A percentile compares a stretch with the other conserved stretches of the same genome.
These are phyloP conservation scores for Caenorhabditis wallacei DNA, from an alignment of 2,888 invertebrate species.

Conservation along the genomic window DNA sequence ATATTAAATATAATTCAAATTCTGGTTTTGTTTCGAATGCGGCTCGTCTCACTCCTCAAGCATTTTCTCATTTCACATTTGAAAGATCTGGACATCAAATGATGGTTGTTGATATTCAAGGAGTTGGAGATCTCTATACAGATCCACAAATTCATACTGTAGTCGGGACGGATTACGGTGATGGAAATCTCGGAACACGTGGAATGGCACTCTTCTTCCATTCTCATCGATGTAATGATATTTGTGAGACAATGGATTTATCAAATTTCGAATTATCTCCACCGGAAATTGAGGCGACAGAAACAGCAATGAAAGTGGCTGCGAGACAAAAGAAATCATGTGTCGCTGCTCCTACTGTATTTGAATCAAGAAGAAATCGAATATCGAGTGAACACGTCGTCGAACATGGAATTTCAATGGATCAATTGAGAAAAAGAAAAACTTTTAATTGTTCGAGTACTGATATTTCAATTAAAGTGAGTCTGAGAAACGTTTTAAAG, in stretches of 20 bases:
- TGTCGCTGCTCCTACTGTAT: conserved; percentile 44
- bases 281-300: conserved; percentile 53
- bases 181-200: conserved; percentile 86
- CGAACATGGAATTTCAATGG: conserved; percentile 64
- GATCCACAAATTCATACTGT: conserved; percentile 86
- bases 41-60: conserved; percentile 85
- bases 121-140: conserved; percentile 86
- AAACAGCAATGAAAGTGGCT: conserved; percentile 28
- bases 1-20: conserved; percentile 86
- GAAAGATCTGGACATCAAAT: conserved; percentile 86
- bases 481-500: conserved; percentile 2
- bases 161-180: conserved; percentile 85
- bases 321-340: conserved; percentile 50
- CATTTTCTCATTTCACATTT: conserved; percentile 86
- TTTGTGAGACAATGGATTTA: conserved; percentile 85
- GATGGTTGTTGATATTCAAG: conserved; percentile 86
- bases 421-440: conserved; percentile 50
- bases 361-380: conserved; percentile 43
- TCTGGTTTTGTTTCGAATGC: conserved; percentile 86
- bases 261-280: conserved; percentile 85
- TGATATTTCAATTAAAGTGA: conserved; percentile 49
- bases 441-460: conserved; percentile 47
- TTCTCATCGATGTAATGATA: conserved; percentile 86
- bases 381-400: conserved; percentile 51
- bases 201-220: conserved; percentile 87